These are phyloP conservation scores for Andrena hattorfiana DNA, from an alignment of 2,888 invertebrate species.

Conservation along the genomic window DNA sequence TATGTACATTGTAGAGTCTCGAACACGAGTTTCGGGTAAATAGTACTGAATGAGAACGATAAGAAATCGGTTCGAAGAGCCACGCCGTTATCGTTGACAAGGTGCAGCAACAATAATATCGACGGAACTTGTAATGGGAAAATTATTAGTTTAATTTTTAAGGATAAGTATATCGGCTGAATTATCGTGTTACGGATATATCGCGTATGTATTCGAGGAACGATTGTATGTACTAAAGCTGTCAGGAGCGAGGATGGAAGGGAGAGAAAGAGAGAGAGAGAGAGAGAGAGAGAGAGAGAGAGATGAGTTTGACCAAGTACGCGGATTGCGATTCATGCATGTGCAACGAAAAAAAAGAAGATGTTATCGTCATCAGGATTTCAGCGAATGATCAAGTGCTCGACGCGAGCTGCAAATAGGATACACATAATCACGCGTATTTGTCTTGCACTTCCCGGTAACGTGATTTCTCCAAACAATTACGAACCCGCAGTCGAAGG, in stretches of 20 bases:
- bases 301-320: slow-evolving; percentile 9
- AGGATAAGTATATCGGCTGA: slow-evolving; percentile 18
- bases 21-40: neutral
- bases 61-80: slow-evolving; percentile 38
- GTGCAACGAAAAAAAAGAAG: neutral
- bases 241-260: neutral
- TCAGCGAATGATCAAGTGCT: slow-evolving; percentile 21
- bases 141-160: slow-evolving; percentile 17
- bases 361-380: slow-evolving; percentile 1
- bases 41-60: neutral
- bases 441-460: slow-evolving; percentile 62
- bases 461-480: slow-evolving; percentile 61
- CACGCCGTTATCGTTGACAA: neutral
- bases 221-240: slow-evolving; percentile 17
- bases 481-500: slow-evolving; percentile 62
- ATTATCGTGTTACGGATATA: slow-evolving; percentile 32
- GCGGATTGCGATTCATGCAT: neutral
- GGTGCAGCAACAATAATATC: neutral
- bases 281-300: neutral
- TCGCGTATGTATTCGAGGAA: slow-evolving; percentile 13
- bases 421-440: slow-evolving; percentile 48
- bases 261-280: neutral
- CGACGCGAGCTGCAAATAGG: slow-evolving; percentile 42
- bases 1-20: neutral
- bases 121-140: neutral